A percentile compares a stretch with the other conserved stretches of the same genome.
Conservation (phyloP, 2,888 invertebrate species). For the Junonia oenone region DNA sequence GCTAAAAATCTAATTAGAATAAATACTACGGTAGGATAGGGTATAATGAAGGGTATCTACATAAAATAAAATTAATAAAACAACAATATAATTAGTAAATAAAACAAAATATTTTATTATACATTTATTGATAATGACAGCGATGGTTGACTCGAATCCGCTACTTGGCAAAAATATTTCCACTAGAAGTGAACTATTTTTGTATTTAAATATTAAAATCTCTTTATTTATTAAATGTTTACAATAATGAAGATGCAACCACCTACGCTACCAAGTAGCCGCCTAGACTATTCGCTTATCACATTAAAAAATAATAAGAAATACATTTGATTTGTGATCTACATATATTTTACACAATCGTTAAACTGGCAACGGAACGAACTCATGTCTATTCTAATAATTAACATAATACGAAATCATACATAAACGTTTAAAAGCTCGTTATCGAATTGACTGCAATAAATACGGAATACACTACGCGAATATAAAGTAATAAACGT, state of each 20-base stretch:
- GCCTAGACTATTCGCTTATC: slow-evolving; percentile 58
- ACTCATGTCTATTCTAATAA: slow-evolving; percentile 50
- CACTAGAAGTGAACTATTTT: slow-evolving; percentile 74
- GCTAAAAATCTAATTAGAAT: not conserved
- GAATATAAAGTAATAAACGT: slow-evolving; percentile 51
- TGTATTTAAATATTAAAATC: slow-evolving; percentile 75
- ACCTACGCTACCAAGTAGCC: slow-evolving; percentile 70
- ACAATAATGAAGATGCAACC: slow-evolving; percentile 65
- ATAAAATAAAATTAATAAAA: slow-evolving; percentile 10
- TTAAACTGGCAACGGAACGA: slow-evolving; percentile 63
- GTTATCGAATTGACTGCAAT: slow-evolving; percentile 65
- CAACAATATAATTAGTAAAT: slow-evolving; percentile 17
- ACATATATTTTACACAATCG: slow-evolving; percentile 52
- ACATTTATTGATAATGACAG: slow-evolving; percentile 80
- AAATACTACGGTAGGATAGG: not conserved
- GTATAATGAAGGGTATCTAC: not conserved
- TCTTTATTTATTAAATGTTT: slow-evolving; percentile 59
- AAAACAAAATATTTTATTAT: slow-evolving; percentile 58
- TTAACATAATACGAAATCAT: slow-evolving; percentile 39
- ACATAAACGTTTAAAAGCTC: slow-evolving; percentile 58
- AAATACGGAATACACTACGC: slow-evolving; percentile 61
- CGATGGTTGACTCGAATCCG: slow-evolving; percentile 76
- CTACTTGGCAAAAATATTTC: slow-evolving; percentile 79
- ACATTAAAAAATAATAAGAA: slow-evolving; percentile 58
- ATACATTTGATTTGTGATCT: slow-evolving; percentile 65